A percentile compares a stretch with the other conserved stretches of the same genome.
Evolutionary conservation across 2,113 vertebrate species (phyloP).

Genomic region (Cacatua alba): DNA sequence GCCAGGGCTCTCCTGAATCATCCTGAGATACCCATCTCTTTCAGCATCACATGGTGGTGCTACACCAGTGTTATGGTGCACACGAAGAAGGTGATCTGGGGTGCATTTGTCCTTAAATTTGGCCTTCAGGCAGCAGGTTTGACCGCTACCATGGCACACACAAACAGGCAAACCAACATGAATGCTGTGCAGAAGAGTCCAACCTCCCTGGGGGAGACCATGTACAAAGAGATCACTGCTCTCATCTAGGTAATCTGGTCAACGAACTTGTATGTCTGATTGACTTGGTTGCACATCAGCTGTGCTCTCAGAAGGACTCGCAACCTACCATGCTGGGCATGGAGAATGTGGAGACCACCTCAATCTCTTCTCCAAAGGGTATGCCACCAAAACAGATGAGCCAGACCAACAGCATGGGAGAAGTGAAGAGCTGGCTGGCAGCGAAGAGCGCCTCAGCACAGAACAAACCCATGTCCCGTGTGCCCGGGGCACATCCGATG

Average conservation of each 20-base stretch:
- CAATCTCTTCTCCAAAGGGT: neutral
- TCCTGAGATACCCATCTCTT: neutral
- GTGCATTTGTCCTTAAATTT: neutral
- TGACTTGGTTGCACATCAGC: neutral
- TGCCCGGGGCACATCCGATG: neutral
- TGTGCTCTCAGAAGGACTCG: fast-evolving
- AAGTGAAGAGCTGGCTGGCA: fast-evolving
- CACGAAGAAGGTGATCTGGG: neutral
- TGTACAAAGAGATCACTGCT: neutral
- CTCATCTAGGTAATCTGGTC: neutral
- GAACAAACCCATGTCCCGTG: neutral
- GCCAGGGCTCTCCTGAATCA: neutral
- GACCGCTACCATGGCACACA: fast-evolving
- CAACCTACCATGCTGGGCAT: fast-evolving
- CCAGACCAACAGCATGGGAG: neutral
- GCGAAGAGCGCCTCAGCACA: fast-evolving
- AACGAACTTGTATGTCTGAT: fast-evolving
- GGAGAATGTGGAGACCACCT: neutral
- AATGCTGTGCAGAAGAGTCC: fast-evolving
- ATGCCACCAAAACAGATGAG: neutral
- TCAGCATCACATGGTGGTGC: fast-evolving
- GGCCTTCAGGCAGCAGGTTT: neutral
- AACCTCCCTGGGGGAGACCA: neutral
- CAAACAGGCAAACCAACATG: fast-evolving
- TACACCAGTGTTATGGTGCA: fast-evolving